Evolutionary conservation across 2,113 vertebrate species (phyloP).

Genomic region (Oryzias celebensis): DNA sequence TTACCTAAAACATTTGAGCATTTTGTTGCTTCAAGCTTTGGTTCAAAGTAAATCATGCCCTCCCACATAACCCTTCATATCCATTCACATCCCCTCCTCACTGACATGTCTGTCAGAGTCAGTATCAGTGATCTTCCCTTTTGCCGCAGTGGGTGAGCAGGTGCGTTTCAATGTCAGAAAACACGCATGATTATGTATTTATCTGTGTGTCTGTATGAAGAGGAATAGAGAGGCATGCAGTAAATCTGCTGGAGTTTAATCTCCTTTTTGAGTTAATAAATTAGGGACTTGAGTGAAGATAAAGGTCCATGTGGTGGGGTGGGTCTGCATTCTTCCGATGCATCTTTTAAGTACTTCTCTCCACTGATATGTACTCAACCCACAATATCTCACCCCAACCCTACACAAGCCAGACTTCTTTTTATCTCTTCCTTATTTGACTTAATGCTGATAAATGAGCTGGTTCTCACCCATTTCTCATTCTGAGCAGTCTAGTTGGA

Average conservation of each 20-base stretch:
- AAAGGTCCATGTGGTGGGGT: too few species aligned
- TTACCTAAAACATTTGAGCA: too few species aligned
- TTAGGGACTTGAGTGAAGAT: constrained; percentile 1
- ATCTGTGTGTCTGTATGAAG: neutral
- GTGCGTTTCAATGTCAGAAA: constrained; percentile 1
- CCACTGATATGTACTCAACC: constrained; percentile 30
- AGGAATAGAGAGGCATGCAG: constrained; percentile 16
- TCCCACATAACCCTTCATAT: constrained; percentile 39
- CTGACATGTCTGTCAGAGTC: constrained; percentile 48
- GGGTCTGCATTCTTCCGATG: constrained; percentile 42
- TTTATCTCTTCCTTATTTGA: constrained; percentile 54
- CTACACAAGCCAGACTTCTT: constrained; percentile 24
- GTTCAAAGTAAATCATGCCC: constrained; percentile 41
- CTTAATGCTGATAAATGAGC: constrained; percentile 72
- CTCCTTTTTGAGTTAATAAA: constrained; percentile 22
- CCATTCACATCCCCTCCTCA: constrained; percentile 44
- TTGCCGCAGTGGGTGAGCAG: constrained; percentile 1
- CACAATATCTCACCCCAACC: constrained; percentile 13
- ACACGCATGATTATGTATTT: constrained; percentile 9
- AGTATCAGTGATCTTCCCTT: constrained; percentile 20
- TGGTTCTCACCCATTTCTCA: constrained; percentile 48
- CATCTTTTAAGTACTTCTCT: constrained; percentile 52
- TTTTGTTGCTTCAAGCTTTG: constrained; percentile 1
- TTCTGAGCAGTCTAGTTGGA: constrained; percentile 32
- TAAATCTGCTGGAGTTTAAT: constrained; percentile 32